phyloP scores from a whole-genome alignment of 1,140 invertebrate species.

The Dinoponera quadriceps region DNA sequence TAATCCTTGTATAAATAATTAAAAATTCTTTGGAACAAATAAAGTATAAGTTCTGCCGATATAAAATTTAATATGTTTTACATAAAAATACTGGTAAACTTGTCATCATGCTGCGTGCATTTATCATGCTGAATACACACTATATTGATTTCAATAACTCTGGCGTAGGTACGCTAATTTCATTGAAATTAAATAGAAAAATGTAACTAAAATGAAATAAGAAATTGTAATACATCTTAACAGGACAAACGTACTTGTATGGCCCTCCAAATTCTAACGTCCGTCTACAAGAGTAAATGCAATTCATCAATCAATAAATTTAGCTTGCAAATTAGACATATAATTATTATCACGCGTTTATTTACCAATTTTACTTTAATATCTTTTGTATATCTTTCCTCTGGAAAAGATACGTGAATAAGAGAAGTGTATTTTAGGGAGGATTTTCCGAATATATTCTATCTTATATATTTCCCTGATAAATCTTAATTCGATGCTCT shows the following conservation, averaged over 20 bases:
- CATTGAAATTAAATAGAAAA: constrained; percentile 21
- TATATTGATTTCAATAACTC: constrained; percentile 13
- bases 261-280: constrained; percentile 91
- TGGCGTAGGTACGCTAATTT: background rate
- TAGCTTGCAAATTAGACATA: background rate
- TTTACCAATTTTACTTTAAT: background rate
- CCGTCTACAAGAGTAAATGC: constrained; percentile 85
- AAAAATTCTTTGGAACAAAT: constrained; percentile 12
- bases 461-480: constrained; percentile 2
- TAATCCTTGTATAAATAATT: background rate
- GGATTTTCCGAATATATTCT: background rate
- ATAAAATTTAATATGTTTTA: constrained; percentile 17
- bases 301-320: constrained; percentile 68
- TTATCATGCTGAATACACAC: constrained; percentile 11
- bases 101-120: constrained; percentile 54
- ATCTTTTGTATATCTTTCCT: constrained; percentile 7
- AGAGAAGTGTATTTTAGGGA: background rate
- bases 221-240: constrained; percentile 47
- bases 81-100: constrained; percentile 1
- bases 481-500: background rate
- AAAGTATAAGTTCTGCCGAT: constrained; percentile 1
- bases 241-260: constrained; percentile 89
- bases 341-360: constrained; percentile 15
- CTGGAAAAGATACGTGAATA: background rate
- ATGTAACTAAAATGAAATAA: constrained; percentile 22